Evolutionary conservation across 2,113 vertebrate genomes (phyloP).

Genomic region (Australoheros scitulus): DNA sequence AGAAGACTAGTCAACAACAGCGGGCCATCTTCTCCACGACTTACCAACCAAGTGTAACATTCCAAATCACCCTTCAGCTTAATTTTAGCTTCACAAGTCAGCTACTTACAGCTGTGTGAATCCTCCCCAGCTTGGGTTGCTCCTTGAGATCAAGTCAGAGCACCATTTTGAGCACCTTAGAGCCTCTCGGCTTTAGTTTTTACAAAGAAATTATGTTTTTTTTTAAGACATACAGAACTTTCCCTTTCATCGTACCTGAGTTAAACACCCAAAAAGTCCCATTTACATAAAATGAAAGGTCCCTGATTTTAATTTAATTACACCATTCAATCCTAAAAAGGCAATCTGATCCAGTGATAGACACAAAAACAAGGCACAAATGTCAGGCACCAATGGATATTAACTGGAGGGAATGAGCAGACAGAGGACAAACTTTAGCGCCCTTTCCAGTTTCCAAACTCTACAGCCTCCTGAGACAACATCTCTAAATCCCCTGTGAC

Average conservation of each 20-base stretch:
- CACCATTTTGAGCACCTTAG: conserved; percentile 8
- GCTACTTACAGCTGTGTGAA: conserved; percentile 68
- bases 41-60: conserved; percentile 78
- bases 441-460: not conserved
- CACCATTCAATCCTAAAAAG: not conserved
- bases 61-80: conserved; percentile 79
- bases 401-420: not conserved
- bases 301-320: not conserved
- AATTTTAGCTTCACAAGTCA: conserved; percentile 83
- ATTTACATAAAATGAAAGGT: not conserved
- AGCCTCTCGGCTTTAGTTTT: not conserved
- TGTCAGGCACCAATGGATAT: conserved; percentile 10
- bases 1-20: conserved; percentile 64
- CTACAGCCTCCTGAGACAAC: conserved; percentile 27
- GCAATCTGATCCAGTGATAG: conserved; percentile 5
- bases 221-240: not conserved
- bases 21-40: conserved; percentile 62
- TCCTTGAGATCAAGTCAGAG: not conserved
- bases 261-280: not conserved
- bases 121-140: conserved; percentile 60
- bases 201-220: not conserved
- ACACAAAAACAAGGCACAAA: not conserved
- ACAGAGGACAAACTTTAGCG: not conserved
- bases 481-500: conserved; percentile 37
- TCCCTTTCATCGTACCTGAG: not conserved